Evolutionary conservation across 1,140 invertebrate species (phyloP), one percentile per base, ranked within the genome.

Genomic region (Atta texana): DNA sequence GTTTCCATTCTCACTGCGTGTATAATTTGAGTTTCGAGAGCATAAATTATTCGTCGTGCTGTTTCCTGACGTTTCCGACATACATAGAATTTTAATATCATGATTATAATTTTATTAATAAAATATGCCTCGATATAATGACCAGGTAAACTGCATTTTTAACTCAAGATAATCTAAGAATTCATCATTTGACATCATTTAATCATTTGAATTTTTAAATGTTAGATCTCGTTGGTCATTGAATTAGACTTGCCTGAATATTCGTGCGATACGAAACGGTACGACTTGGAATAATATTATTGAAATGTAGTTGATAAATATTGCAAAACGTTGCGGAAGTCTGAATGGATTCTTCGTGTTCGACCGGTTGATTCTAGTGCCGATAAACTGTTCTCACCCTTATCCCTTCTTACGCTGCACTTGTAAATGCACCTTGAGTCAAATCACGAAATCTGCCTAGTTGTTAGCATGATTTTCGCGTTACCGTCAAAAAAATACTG

Each of bases 251-350:
- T 51, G 63, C 24, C 18, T n/a, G 64, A 49, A 24, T 31, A 31
- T 64, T 55, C 31, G 66, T 69, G 31, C 63, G 71, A 63, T 86
- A 66, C 86, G 89, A 90, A 85, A 90, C 80, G 69, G 69, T 85
- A 91, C 44, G 77, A 53, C 49, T 53, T 64, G 88, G 91, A 90
- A 91, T 91, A 91, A 88, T 91, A 91, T 88, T 84, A 91, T 91
- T 91, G 91, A 91, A 91, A 92, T 92, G 89, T 75, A 82, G 85
- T 89, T 92, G 91, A 92, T 92, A 92, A 92, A 92, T 92, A 92
- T 92, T 92, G 85, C 90, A 89, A 90, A 89, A 87, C 89, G 91
- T 87, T 39, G 71, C 75, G 72, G 53, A 51, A 6, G 44, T 5
- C 49, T 44, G 51, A n/a, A 24, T 57, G 71, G 34, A 44, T 28